Evolutionary conservation across 2,797 vertebrate species (phyloP).

Genomic region (Hephaestus fuliginosus): DNA sequence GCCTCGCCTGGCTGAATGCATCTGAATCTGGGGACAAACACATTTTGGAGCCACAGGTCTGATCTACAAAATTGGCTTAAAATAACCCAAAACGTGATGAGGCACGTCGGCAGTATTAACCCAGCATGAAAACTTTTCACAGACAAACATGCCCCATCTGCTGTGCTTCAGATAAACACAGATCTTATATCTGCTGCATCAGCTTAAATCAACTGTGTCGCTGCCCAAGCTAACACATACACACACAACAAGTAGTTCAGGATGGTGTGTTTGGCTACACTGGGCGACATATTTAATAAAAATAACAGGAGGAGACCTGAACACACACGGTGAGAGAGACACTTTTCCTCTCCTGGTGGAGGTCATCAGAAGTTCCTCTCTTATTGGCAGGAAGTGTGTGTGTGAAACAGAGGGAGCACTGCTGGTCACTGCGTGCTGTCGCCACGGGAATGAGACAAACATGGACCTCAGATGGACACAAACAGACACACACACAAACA

Average conservation of each 20-base stretch:
- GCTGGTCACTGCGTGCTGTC: conserved; percentile 58
- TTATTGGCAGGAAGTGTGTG: conserved; percentile 70
- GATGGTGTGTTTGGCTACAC: conserved; percentile 47
- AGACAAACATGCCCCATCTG: conserved; percentile 67
- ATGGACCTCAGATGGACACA: conserved; percentile 60
- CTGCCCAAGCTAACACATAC: background rate
- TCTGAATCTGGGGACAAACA: background rate
- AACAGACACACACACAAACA: conserved; percentile 15
- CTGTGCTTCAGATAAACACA: conserved; percentile 60
- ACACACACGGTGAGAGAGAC: conserved; percentile 26
- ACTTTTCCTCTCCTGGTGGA: conserved; percentile 68
- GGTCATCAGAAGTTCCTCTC: conserved; percentile 60
- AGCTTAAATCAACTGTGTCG: conserved; percentile 44
- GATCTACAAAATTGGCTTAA: conserved; percentile 20
- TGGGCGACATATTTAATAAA: conserved; percentile 58
- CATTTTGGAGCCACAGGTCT: conserved; percentile 25
- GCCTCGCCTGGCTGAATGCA: background rate
- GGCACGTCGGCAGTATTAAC: conserved; percentile 23
- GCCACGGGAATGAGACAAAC: conserved; percentile 66
- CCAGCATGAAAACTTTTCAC: conserved; percentile 45
- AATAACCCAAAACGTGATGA: conserved; percentile 37
- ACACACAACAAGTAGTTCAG: background rate
- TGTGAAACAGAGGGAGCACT: conserved; percentile 68
- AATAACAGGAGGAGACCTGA: conserved; percentile 70
- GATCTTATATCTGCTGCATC: conserved; percentile 68